Conservation (phyloP, 1,140 invertebrate genomes). For the Drosophila kikkawai region DNA sequence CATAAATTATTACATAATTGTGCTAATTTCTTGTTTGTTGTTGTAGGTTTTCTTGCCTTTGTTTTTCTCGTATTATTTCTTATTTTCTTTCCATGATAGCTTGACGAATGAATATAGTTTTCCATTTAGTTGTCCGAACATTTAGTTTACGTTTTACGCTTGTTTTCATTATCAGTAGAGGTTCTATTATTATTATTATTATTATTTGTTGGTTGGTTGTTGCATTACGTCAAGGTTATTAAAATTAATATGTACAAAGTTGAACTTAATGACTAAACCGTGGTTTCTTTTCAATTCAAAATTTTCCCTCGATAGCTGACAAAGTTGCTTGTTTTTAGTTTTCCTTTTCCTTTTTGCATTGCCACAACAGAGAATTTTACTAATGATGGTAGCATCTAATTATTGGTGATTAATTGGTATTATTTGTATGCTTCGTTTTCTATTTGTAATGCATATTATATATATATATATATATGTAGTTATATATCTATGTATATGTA, state of each 20-base stretch:
- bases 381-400: constrained; percentile 78
- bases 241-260: constrained; percentile 78
- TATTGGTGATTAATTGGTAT: constrained; percentile 71
- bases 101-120: constrained; percentile 22
- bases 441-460: constrained; percentile 60
- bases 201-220: constrained; percentile 60
- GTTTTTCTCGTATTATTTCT: constrained; percentile 19
- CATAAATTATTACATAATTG: constrained; percentile 81
- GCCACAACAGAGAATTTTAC: constrained; percentile 67
- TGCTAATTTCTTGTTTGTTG: constrained; percentile 62
- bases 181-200: constrained; percentile 32
- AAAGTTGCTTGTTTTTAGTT: constrained; percentile 15
- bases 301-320: constrained; percentile 10
- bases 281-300: constrained; percentile 39
- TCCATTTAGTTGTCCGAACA: constrained; percentile 45
- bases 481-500: constrained; percentile 54
- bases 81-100: constrained; percentile 24
- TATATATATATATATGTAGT: constrained; percentile 31
- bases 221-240: constrained; percentile 69
- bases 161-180: constrained; percentile 44
- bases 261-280: constrained; percentile 67
- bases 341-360: constrained; percentile 5
- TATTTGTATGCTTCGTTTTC: constrained; percentile 56
- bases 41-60: constrained; percentile 10
- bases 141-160: constrained; percentile 73